Evolutionary conservation across 2,888 invertebrate species (phyloP).

Genomic region (Drosophila barbarae): DNA sequence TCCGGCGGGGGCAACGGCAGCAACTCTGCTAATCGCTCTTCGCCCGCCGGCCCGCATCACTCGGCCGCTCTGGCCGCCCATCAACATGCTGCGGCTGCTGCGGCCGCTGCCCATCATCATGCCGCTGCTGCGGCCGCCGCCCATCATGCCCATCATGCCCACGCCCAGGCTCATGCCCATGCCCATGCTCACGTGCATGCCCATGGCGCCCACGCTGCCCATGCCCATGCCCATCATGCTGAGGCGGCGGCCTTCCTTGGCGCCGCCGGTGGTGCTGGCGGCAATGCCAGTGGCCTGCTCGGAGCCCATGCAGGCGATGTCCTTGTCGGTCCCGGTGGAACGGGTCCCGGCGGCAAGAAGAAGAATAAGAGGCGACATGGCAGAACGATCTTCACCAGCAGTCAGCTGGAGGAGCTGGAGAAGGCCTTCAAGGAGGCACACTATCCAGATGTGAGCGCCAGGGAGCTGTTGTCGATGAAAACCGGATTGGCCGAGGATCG

Average conservation of each 20-base stretch:
- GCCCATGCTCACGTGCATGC: conserved; percentile 69
- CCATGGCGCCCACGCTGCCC: conserved; percentile 49
- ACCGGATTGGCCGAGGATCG: conserved; percentile 95
- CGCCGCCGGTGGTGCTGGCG: conserved; percentile 49
- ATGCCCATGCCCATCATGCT: conserved; percentile 66
- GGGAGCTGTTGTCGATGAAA: conserved; percentile 95
- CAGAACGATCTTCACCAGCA: conserved; percentile 99
- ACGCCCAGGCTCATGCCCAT: conserved; percentile 61
- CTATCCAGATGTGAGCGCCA: conserved; percentile 99
- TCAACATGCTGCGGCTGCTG: conserved; percentile 66
- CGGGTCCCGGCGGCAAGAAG: conserved; percentile 84
- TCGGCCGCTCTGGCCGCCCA: conserved; percentile 65
- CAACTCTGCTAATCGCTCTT: conserved; percentile 45
- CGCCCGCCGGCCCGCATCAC: conserved; percentile 68
- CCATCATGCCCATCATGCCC: conserved; percentile 69
- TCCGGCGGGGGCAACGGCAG: conserved; percentile 10
- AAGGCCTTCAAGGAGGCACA: conserved; percentile 99
- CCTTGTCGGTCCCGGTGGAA: conserved; percentile 55
- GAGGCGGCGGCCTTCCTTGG: conserved; percentile 61
- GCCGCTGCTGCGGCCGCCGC: conserved; percentile 67
- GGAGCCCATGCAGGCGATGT: conserved; percentile 61
- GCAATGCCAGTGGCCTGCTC: conserved; percentile 58
- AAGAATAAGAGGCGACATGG: conserved; percentile 96
- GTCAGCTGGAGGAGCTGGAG: conserved; percentile 99
- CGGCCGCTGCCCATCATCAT: conserved; percentile 70